Evolutionary conservation across 2,797 vertebrate genomes (phyloP).

Genomic region (Sebastes itinus): DNA sequence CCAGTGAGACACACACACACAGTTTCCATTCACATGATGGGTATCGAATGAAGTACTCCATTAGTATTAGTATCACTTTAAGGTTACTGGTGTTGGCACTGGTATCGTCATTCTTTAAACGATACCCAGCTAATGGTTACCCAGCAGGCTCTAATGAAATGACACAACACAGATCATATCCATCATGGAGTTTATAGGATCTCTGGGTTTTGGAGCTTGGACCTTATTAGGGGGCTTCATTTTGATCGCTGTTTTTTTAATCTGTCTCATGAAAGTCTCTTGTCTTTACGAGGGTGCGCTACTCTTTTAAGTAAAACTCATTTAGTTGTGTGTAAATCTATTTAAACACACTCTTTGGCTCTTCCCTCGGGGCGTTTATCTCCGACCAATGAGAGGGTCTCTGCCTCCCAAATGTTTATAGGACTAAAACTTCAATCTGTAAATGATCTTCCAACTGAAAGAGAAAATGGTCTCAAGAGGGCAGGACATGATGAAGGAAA

Average conservation of each 20-base stretch:
- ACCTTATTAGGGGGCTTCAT: not conserved
- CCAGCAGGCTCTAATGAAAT: not conserved
- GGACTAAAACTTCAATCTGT: not conserved
- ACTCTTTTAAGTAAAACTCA: not conserved
- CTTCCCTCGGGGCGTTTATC: not conserved
- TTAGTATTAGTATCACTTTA: not conserved
- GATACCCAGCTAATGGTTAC: not conserved
- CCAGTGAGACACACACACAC: no score
- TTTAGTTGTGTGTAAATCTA: not conserved
- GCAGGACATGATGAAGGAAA: constrained; percentile 37
- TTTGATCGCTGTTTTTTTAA: not conserved
- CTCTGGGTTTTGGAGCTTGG: not conserved
- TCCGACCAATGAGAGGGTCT: not conserved
- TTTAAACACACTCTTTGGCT: not conserved
- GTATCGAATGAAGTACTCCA: not conserved
- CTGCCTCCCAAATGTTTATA: not conserved
- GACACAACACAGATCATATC: not conserved
- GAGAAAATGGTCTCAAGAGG: not conserved
- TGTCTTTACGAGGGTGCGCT: not conserved
- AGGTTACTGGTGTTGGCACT: no score
- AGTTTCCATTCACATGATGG: not conserved
- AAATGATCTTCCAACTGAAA: constrained; percentile 18
- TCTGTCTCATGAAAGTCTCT: not conserved
- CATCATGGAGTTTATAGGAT: not conserved
- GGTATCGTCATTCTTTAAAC: not conserved